Evolutionary conservation across 2,888 invertebrate species (phyloP), one percentile per base, ranked within the genome.

Genomic region (Salticus scenicus): DNA sequence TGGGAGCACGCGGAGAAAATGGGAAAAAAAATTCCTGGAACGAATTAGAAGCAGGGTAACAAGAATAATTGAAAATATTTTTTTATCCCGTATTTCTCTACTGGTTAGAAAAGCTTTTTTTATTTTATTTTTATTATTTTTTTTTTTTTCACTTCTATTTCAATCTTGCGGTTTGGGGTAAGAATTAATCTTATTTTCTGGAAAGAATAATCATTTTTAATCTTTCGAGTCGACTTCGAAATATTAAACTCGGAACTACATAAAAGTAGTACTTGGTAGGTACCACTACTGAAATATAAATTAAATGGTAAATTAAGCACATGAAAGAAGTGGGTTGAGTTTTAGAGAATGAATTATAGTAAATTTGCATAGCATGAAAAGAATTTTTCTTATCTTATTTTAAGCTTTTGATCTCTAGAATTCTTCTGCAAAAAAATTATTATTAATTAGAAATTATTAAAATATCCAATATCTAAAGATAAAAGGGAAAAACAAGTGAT

Each of bases 51-150:
- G 51, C 31, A 31, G 83, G 83, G 83, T 84, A 84, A 84, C 83
- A 41, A 77, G 83, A 84, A 78, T 84, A 84, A 84, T 84, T 84
- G 83, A 67, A 84, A 84, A 83, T 74, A 71, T 83, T 83, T 83
- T 83, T 84, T 84, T 30, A 41, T 67, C 28, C 79, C 41, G 42
- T 63, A 37, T 57, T 70, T 51, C 81, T 41, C 41, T 27, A 64
- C 66, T 73, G 24, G 66, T 67, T 67, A 33, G 28, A 4, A 27
- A 33, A n/a, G 72, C 66, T 30, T 76, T 72, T 71, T 66, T 37
- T 17, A 24, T 28, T 47, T 30, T 30, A 30, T 37, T 67, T 37
- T 12, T 47, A 27, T 28, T 30, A n/a, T 77, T 72, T 30, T 76
- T 72, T 71, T 66, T 37, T 17, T 30, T 28, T 47, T 30, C 28